phyloP scores from a whole-genome alignment of 1,140 invertebrate genomes.

The Drosophila bipectinata region DNA sequence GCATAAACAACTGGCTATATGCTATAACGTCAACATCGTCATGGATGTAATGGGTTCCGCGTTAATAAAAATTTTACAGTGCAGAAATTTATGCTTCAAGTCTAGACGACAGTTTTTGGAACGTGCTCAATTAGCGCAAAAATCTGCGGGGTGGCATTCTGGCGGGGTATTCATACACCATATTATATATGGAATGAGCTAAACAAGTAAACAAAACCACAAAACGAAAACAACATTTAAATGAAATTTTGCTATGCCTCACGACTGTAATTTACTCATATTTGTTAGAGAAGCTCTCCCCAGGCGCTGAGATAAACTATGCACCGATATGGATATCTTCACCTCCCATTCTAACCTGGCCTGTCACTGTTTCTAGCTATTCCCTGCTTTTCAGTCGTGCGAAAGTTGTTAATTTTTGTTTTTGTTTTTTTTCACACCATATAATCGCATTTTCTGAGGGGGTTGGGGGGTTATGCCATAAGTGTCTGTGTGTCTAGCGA shows the following conservation, averaged over 20 bases:
- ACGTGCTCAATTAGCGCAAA: conserved; percentile 73
- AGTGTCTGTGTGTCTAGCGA: neutral
- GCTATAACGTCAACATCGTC: conserved; percentile 32
- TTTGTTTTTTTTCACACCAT: conserved; percentile 58
- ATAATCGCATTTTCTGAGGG: neutral
- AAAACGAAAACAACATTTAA: conserved; percentile 49
- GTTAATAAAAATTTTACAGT: conserved; percentile 75
- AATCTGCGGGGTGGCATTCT: conserved; percentile 4
- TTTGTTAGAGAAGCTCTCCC: conserved; percentile 24
- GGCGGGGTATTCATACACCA: neutral
- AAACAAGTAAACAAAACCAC: conserved; percentile 5
- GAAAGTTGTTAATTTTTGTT: conserved; percentile 57
- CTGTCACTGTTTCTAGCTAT: neutral
- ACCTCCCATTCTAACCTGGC: neutral
- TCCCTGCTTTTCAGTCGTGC: conserved; percentile 32
- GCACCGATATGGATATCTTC: conserved; percentile 35
- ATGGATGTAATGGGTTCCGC: conserved; percentile 66
- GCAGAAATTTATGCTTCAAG: conserved; percentile 77
- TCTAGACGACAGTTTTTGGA: conserved; percentile 79
- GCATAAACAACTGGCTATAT: conserved; percentile 15
- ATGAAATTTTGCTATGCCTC: conserved; percentile 45
- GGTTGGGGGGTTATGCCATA: no score
- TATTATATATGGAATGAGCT: conserved; percentile 3
- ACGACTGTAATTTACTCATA: conserved; percentile 56
- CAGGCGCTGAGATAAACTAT: conserved; percentile 21